These are phyloP conservation scores for Staurois parvus DNA, from an alignment of 2,797 vertebrate species.

Conservation along the genomic window DNA sequence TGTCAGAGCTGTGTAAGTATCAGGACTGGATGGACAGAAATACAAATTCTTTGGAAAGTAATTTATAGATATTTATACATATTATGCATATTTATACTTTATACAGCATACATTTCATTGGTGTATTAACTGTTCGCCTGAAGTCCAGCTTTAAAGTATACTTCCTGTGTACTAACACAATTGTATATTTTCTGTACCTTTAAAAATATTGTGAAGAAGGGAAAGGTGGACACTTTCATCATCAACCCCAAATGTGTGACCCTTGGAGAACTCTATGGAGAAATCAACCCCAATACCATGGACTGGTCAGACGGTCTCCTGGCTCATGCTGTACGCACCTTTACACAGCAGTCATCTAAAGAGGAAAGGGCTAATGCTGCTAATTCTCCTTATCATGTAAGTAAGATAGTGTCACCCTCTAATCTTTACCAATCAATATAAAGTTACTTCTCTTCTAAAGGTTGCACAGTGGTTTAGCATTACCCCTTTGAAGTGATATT, in stretches of 20 bases:
- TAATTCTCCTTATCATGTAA: background rate
- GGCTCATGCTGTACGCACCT: constrained; percentile 67
- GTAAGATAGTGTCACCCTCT: background rate
- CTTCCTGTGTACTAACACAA: background rate
- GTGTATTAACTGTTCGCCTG: no score
- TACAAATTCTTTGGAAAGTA: no score
- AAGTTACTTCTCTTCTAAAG: no score
- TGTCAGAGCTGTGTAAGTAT: no score
- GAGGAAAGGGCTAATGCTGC: background rate
- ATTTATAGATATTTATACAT: no score
- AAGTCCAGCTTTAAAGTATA: background rate
- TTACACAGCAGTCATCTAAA: constrained; percentile 58
- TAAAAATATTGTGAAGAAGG: constrained; percentile 59
- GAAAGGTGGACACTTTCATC: constrained; percentile 70
- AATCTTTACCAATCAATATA: no score
- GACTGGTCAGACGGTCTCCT: constrained; percentile 75
- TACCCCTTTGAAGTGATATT: no score
- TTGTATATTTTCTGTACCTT: background rate
- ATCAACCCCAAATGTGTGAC: constrained; percentile 75
- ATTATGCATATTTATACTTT: no score
- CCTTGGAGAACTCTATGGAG: constrained; percentile 71
- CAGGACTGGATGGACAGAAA: no score
- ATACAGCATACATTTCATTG: background rate
- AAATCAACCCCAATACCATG: constrained; percentile 69
- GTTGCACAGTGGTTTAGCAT: no score